Evolutionary conservation across 2,113 vertebrate species (phyloP).

Genomic region (Malurus alboscapulatus): DNA sequence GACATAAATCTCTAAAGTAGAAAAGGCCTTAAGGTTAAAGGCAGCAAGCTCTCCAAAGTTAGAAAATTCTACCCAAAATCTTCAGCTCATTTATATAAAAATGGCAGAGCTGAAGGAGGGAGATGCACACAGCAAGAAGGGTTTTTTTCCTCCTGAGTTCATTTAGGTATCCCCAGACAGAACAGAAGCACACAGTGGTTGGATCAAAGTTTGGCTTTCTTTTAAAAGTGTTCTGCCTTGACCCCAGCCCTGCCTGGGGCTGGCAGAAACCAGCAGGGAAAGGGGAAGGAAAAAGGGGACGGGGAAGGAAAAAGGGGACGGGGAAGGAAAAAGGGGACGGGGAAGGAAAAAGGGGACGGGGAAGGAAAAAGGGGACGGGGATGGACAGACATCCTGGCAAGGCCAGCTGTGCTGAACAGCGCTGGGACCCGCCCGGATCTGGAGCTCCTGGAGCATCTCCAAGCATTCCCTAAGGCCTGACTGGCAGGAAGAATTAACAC

Average conservation of each 20-base stretch:
- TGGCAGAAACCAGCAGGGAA: no score
- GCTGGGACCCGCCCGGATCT: background rate
- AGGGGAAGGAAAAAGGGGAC: no score
- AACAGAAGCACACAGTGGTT: background rate
- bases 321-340: no score
- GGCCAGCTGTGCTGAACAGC: background rate
- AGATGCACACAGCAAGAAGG: rapidly evolving
- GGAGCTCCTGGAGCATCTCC: background rate
- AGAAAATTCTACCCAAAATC: background rate
- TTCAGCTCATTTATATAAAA: background rate
- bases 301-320: no score
- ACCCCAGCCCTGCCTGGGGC: background rate
- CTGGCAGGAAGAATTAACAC: background rate
- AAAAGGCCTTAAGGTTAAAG: background rate
- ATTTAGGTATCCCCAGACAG: background rate
- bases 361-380: no score
- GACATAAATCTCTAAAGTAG: background rate
- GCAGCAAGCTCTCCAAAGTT: background rate
- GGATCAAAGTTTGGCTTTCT: background rate
- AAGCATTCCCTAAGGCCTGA: background rate
- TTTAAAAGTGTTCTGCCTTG: background rate
- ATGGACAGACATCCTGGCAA: background rate
- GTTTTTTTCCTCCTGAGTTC: background rate
- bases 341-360: no score
- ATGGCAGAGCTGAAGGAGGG: background rate